Conservation (phyloP, 2,797 vertebrate species). For the Gouania willdenowi region DNA sequence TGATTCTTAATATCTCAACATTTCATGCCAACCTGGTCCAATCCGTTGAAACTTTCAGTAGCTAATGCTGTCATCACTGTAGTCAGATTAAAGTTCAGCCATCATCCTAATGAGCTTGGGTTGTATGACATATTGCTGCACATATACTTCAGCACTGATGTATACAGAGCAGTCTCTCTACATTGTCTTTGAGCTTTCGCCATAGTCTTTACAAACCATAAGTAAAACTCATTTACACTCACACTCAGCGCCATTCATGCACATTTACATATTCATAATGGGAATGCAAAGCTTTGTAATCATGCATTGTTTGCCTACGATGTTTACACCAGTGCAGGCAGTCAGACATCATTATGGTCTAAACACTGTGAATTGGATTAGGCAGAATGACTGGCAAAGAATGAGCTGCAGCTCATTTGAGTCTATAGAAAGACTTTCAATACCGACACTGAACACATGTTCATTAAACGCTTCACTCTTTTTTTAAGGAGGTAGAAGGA, state of each 20-base stretch:
- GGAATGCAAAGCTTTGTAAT: conserved; percentile 42
- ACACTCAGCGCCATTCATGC: neutral
- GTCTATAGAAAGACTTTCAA: conserved; percentile 10
- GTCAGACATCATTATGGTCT: conserved; percentile 56
- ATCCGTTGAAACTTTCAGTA: too few species aligned
- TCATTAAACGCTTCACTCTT: conserved; percentile 1
- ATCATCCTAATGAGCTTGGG: conserved; percentile 8
- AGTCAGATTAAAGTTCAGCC: too few species aligned
- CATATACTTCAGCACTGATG: neutral
- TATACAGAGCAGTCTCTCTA: neutral
- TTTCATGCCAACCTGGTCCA: too few species aligned
- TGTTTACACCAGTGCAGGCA: conserved; percentile 51
- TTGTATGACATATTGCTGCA: neutral
- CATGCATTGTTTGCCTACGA: conserved; percentile 49
- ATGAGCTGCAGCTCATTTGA: conserved; percentile 8
- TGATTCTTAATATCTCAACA: too few species aligned
- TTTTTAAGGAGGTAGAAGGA: too few species aligned
- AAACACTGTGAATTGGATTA: conserved; percentile 55
- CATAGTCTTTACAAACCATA: conserved; percentile 16
- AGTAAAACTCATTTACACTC: conserved; percentile 18
- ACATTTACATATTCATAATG: conserved; percentile 52
- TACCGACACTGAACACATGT: too few species aligned
- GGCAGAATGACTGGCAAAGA: conserved; percentile 28
- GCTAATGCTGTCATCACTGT: too few species aligned
- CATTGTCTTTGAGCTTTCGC: conserved; percentile 18